These are phyloP conservation scores for Coboldia fuscipes DNA, from an alignment of 1,140 invertebrate species.

Conservation along the genomic window DNA sequence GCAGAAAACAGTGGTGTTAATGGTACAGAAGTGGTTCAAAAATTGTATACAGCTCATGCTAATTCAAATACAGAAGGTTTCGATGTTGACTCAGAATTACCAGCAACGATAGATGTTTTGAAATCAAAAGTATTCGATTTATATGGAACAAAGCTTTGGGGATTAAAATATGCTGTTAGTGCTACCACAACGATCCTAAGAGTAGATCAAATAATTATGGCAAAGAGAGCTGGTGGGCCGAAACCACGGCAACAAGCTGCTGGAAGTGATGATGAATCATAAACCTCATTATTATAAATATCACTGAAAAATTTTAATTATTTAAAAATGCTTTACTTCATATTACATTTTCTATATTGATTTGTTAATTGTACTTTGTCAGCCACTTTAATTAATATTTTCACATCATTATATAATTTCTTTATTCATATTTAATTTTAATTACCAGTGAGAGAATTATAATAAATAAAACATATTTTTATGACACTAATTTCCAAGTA, in stretches of 20 bases:
- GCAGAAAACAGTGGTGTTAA: slow-evolving; percentile 88
- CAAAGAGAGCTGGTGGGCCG: slow-evolving; percentile 88
- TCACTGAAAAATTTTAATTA: too few relatives aligned
- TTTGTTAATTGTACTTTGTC: too few relatives aligned
- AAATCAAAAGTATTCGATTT: slow-evolving; percentile 65
- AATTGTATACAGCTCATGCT: slow-evolving; percentile 72
- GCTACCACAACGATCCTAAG: slow-evolving; percentile 84
- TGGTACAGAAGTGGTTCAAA: slow-evolving; percentile 71
- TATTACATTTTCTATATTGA: too few relatives aligned
- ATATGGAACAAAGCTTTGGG: slow-evolving; percentile 79
- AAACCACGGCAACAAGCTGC: slow-evolving; percentile 34
- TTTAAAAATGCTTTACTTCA: too few relatives aligned
- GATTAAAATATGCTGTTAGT: slow-evolving; percentile 81
- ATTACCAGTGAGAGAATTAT: too few relatives aligned
- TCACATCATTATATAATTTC: too few relatives aligned
- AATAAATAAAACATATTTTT: too few relatives aligned
- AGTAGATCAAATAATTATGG: slow-evolving; percentile 99
- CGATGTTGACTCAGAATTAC: slow-evolving; percentile 60
- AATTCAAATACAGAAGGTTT: slow-evolving; percentile 66
- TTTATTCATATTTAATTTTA: too few relatives aligned
- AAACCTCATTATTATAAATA: too few relatives aligned
- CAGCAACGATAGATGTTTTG: slow-evolving; percentile 46
- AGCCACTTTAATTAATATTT: too few relatives aligned
- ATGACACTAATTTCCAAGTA: too few relatives aligned
- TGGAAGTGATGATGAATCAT: slow-evolving; percentile 18